These are phyloP conservation scores for Agrochola litura DNA, from an alignment of 2,888 invertebrate species.

Conservation along the genomic window DNA sequence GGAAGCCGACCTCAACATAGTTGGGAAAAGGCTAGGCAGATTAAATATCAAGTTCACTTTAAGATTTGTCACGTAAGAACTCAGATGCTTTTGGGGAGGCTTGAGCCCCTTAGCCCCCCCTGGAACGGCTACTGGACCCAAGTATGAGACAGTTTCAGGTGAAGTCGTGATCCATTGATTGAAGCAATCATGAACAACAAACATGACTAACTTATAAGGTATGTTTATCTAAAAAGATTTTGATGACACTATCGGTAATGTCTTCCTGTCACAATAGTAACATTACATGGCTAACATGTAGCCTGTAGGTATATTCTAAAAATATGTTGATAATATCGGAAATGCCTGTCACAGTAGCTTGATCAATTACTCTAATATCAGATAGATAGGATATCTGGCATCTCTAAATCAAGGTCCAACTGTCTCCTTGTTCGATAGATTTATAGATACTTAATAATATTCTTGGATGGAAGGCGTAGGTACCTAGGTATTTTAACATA, in stretches of 20 bases:
- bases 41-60: no score
- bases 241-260: constrained; percentile 16
- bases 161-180: neutral
- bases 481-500: neutral
- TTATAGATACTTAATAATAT: neutral
- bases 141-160: neutral
- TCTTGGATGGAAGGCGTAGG: neutral
- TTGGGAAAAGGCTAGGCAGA: no score
- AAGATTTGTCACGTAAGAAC: no score
- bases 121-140: neutral
- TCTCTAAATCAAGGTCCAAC: neutral
- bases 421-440: neutral
- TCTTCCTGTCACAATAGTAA: constrained; percentile 5
- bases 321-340: constrained; percentile 18
- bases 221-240: neutral
- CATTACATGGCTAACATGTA: neutral
- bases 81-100: no score
- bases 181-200: constrained; percentile 2
- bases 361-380: constrained; percentile 31
- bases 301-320: neutral
- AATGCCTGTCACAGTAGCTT: constrained; percentile 16
- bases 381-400: constrained; percentile 2
- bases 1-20: no score
- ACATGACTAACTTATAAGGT: constrained; percentile 13
- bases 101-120: no score